Percentiles rank a stretch among this genome's conserved stretches.
Conservation (phyloP, 2,797 vertebrate species). For the Alca torda region DNA sequence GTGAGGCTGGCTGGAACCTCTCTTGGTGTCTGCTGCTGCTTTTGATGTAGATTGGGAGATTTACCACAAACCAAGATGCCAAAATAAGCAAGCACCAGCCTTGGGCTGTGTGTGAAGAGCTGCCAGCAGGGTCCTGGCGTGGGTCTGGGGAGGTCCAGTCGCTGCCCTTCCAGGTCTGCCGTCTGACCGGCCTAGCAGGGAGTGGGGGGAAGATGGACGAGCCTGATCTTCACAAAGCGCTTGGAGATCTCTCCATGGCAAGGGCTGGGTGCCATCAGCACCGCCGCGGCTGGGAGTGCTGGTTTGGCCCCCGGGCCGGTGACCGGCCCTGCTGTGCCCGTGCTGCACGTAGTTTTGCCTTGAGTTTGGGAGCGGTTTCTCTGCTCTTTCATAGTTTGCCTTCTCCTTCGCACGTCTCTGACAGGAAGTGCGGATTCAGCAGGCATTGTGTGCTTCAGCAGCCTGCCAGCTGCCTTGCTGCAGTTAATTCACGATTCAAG, state of each 20-base stretch:
- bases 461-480: conserved; percentile 56
- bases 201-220: background rate
- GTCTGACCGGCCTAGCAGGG: background rate
- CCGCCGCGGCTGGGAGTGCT: background rate
- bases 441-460: conserved; percentile 58
- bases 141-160: background rate
- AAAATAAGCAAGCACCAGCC: background rate
- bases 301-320: background rate
- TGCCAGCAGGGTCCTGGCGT: rapidly evolving
- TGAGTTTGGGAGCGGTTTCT: background rate
- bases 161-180: background rate
- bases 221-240: background rate
- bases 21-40: background rate
- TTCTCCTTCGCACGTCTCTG: conserved; percentile 56
- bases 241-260: background rate
- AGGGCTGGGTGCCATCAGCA: background rate
- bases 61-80: background rate
- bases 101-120: background rate
- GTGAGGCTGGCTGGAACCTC: background rate
- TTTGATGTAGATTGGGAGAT: background rate
- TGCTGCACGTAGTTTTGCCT: conserved; percentile 10
- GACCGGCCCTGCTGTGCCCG: background rate
- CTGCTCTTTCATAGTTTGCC: conserved; percentile 55
- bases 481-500: conserved; percentile 55
- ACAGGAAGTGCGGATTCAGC: conserved; percentile 65